A percentile compares a stretch with the other conserved stretches of the same genome.
phyloP scores from a whole-genome alignment of 2,797 vertebrate genomes.

The Lates japonicus region DNA sequence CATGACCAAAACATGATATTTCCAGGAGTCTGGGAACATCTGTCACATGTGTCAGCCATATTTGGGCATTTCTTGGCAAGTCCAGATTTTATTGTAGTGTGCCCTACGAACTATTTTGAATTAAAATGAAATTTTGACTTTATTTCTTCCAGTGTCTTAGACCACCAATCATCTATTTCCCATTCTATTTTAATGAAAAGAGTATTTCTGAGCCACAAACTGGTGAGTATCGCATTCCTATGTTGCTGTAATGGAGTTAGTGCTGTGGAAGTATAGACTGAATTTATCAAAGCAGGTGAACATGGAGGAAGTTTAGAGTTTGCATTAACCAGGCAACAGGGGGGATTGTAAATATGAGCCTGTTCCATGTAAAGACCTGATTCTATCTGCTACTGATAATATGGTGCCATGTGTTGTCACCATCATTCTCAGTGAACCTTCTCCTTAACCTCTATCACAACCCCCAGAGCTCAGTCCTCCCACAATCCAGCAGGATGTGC shows the following conservation, averaged over 20 bases:
- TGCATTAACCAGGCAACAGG: too few species aligned
- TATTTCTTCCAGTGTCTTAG: neutral
- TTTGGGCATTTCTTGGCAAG: neutral
- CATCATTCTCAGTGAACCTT: neutral
- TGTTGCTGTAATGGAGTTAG: too few species aligned
- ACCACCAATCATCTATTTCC: neutral
- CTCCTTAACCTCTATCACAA: neutral
- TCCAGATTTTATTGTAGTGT: neutral
- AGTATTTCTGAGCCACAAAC: too few species aligned
- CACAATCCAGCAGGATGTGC: neutral
- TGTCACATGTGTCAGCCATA: neutral
- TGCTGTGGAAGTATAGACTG: too few species aligned
- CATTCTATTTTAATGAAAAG: neutral
- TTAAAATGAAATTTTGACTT: slow-evolving; percentile 10
- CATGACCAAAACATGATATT: too few species aligned
- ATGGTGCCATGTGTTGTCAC: neutral
- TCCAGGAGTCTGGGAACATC: neutral
- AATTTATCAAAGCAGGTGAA: too few species aligned
- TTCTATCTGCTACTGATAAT: too few species aligned
- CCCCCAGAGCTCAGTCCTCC: neutral
- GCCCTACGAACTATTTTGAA: slow-evolving; percentile 3
- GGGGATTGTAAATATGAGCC: too few species aligned
- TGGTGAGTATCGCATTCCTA: too few species aligned
- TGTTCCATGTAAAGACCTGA: too few species aligned
- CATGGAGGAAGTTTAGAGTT: too few species aligned